Evolutionary conservation across 2,113 vertebrate genomes (phyloP).

Genomic region (Rhagologus leucostigma): DNA sequence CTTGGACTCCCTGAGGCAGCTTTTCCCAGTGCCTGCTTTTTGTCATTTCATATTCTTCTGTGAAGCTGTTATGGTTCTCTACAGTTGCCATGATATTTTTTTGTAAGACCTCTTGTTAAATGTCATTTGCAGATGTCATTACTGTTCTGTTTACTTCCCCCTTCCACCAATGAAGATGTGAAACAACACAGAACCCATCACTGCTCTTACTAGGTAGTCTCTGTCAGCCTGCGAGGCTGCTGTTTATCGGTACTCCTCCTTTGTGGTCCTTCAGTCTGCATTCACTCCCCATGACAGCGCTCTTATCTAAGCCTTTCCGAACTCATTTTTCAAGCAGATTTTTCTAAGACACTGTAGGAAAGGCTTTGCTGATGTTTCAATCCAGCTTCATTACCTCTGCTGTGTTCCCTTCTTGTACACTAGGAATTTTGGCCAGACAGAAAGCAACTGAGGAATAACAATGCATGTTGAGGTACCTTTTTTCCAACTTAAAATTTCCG

Average conservation of each 20-base stretch:
- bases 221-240: background rate
- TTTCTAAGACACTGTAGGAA: background rate
- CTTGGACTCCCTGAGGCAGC: background rate
- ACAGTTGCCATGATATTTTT: background rate
- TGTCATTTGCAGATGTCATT: constrained; percentile 22
- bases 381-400: background rate
- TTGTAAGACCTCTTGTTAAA: background rate
- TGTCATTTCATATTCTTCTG: background rate
- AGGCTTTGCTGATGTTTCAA: background rate
- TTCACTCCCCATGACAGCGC: background rate
- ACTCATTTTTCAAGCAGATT: constrained; percentile 18
- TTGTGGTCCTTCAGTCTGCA: background rate
- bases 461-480: background rate
- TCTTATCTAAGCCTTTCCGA: background rate
- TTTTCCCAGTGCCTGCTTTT: background rate
- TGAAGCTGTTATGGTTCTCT: background rate
- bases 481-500: background rate
- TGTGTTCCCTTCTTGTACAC: background rate
- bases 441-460: background rate
- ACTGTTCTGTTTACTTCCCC: background rate
- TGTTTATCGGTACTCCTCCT: background rate
- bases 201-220: background rate
- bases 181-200: background rate
- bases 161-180: constrained; percentile 17
- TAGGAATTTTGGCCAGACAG: background rate